phyloP scores from a whole-genome alignment of 2,888 invertebrate genomes.

The Bombyx huttoni region DNA sequence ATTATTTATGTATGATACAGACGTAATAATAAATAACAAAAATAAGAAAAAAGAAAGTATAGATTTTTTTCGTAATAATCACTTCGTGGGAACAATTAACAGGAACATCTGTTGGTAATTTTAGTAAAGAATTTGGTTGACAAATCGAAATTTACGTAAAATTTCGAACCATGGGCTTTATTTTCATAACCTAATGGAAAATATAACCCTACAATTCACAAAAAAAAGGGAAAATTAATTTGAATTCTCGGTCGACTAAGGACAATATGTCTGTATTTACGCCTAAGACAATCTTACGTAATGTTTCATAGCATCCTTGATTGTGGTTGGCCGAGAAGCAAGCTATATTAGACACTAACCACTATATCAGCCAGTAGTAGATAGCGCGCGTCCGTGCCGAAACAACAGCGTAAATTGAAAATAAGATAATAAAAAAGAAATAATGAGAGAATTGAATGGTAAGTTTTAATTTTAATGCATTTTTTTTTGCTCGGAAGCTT shows the following conservation, averaged over 20 bases:
- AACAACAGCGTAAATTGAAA: slow-evolving; percentile 4
- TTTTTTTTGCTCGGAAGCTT: neutral
- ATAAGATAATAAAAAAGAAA: neutral
- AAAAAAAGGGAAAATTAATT: neutral
- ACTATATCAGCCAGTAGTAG: slow-evolving; percentile 13
- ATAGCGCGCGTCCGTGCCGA: slow-evolving; percentile 11
- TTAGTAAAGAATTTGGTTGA: no score
- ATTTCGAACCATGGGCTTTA: no score
- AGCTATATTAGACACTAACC: slow-evolving; percentile 19
- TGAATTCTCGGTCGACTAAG: neutral
- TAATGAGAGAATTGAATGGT: slow-evolving; percentile 23
- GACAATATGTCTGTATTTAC: neutral
- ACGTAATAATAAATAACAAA: no score
- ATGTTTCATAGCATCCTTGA: slow-evolving; percentile 8
- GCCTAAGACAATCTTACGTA: neutral
- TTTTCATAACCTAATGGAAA: no score
- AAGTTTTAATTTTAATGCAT: slow-evolving; percentile 7
- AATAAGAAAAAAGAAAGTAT: no score
- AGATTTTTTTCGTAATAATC: no score
- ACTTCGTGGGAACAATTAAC: no score
- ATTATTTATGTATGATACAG: no score
- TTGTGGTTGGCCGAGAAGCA: slow-evolving; percentile 6
- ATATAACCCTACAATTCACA: no score
- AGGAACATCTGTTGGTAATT: no score
- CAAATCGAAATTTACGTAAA: no score